Evolutionary conservation across 2,888 invertebrate genomes (phyloP), one percentile per base, ranked within the genome.

Genomic region (Napeogenes inachia): DNA sequence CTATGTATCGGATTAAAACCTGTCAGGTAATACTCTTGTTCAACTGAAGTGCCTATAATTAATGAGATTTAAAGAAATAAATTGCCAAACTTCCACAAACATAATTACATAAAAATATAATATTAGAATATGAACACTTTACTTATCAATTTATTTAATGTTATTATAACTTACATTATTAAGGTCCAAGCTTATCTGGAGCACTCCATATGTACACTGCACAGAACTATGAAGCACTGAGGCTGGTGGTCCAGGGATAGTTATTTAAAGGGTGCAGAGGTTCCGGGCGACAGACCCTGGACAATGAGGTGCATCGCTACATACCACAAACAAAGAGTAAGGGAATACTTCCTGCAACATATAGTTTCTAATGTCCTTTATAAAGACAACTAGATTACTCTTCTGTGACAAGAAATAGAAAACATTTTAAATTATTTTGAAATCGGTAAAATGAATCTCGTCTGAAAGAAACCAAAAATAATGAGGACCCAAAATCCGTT

Each of bases 311-410:
- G 84, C 86, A 84, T 85, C 74, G 73, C 73, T 71, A 75, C 78
- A 72, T 75, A 78, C 77, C 79, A 73, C 74, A 72, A 75, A 89
- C 88, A 89, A 89, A 85, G 85, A 76, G 89, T 86, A 89, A 89
- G 84, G 75, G 75, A 88, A 89, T 88, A 89, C 85, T 89, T 87
- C 88, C 87, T 85, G 78, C 81, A 81, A 87, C 89, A 86, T 84
- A 78, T 71, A 73, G 72, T 57, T 78, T 78, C 81, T 85, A 82
- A 78, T 76, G 79, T 79, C 78, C 74, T 74, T 76, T 78, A 78
- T 77, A 10, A 42, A 42, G 42, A 42, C 42, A 42, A 6, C 12
- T 42, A 42, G 35, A 10, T 42, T 42, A 42, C 42, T 42, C 42
- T 42, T 42, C 42, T 42, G 42, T 42, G 10, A 42, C 42, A 42